phyloP scores from a whole-genome alignment of 2,888 invertebrate genomes.

The Heteropelma amictum region DNA sequence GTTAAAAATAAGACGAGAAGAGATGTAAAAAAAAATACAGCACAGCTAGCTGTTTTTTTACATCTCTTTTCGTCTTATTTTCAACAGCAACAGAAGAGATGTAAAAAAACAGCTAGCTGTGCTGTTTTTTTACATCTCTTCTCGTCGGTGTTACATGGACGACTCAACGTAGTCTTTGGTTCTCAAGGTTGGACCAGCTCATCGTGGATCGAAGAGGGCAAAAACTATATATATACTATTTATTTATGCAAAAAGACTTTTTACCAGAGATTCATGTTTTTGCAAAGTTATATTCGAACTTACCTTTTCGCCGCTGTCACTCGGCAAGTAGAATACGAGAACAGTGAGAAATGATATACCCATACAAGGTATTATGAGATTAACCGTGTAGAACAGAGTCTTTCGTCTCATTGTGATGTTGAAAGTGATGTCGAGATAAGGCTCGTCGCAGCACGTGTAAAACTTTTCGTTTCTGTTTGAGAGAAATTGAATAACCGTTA shows the following conservation, averaged over 20 bases:
- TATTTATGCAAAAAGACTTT: background rate
- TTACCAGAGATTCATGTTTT: background rate
- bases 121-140: too few relatives aligned
- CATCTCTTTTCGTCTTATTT: too few relatives aligned
- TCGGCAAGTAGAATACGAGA: constrained; percentile 97
- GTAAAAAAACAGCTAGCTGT: too few relatives aligned
- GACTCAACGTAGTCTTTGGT: too few relatives aligned
- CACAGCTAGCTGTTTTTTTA: too few relatives aligned
- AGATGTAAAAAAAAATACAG: too few relatives aligned
- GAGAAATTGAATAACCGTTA: constrained; percentile 18
- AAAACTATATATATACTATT: background rate
- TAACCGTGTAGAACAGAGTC: constrained; percentile 97
- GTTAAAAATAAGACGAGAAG: too few relatives aligned
- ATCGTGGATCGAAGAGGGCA: background rate
- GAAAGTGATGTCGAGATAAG: constrained; percentile 96
- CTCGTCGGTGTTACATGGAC: too few relatives aligned
- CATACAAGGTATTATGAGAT: constrained; percentile 97
- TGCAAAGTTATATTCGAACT: too few relatives aligned
- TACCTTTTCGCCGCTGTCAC: constrained; percentile 98
- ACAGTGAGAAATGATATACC: constrained; percentile 98
- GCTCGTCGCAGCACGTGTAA: constrained; percentile 98
- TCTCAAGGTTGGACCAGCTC: too few relatives aligned
- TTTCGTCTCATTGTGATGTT: constrained; percentile 98
- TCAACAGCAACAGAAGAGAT: too few relatives aligned
- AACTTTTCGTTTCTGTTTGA: constrained; percentile 90